A percentile compares a stretch with the other conserved stretches of the same genome.
Conservation (phyloP, 2,888 invertebrate genomes). For the Trichogramma evanescens region DNA sequence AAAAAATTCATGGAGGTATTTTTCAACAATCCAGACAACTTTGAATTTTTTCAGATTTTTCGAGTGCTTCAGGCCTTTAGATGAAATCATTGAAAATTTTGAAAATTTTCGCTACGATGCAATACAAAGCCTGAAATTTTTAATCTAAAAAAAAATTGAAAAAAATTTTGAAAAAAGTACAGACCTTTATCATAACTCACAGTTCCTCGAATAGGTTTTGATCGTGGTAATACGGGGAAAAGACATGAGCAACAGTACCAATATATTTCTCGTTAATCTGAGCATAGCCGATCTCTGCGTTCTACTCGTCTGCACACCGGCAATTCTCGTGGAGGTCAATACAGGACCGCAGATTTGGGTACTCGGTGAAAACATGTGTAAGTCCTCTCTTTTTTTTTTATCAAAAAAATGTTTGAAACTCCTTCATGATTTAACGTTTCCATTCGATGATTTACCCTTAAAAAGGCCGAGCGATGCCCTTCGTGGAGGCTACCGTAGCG, state of each 20-base stretch:
- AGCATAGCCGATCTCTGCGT: constrained; percentile 90
- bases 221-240: constrained; percentile 86
- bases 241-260: constrained; percentile 91
- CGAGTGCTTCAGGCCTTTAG: too few species aligned
- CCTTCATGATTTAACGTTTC: not conserved
- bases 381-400: constrained; percentile 50
- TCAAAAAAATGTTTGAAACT: not conserved
- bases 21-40: too few species aligned
- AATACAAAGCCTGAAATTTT: too few species aligned
- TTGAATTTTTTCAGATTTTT: too few species aligned
- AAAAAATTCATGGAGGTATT: too few species aligned
- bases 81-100: too few species aligned
- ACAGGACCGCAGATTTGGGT: constrained; percentile 88
- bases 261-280: constrained; percentile 88
- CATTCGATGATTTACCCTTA: not conserved
- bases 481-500: constrained; percentile 84
- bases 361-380: constrained; percentile 86
- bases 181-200: not conserved
- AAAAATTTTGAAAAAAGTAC: too few species aligned
- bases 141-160: too few species aligned
- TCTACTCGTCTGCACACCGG: constrained; percentile 84
- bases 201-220: constrained; percentile 52
- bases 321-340: constrained; percentile 89
- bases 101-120: too few species aligned
- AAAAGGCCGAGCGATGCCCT: constrained; percentile 85